Evolutionary conservation across 2,113 vertebrate genomes (phyloP).

Genomic region (Microcebus lehilahytsara): DNA sequence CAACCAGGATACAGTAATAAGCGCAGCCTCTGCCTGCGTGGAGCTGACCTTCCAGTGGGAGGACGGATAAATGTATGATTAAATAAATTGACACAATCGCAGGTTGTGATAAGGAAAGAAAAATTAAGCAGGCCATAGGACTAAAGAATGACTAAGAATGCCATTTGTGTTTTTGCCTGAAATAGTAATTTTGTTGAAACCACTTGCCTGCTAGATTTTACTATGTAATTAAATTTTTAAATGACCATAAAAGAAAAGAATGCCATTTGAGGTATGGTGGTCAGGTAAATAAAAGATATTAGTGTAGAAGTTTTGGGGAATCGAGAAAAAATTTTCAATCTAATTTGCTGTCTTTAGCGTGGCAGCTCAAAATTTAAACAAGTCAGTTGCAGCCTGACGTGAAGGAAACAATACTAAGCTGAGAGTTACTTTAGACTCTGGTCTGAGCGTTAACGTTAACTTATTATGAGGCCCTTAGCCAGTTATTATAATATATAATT

Average conservation of each 20-base stretch:
- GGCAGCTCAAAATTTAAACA: neutral
- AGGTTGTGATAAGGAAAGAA: neutral
- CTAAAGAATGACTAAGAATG: neutral
- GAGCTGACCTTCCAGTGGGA: neutral
- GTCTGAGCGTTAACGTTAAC: neutral
- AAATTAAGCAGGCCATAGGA: neutral
- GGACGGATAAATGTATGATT: neutral
- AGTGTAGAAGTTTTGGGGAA: neutral
- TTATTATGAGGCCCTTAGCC: neutral
- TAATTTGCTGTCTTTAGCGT: neutral
- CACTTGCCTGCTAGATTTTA: constrained; percentile 35
- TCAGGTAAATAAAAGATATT: neutral
- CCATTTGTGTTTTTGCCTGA: neutral
- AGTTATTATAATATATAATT: neutral
- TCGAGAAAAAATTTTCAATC: neutral
- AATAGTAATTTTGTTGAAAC: constrained; percentile 50
- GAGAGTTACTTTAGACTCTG: neutral
- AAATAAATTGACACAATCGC: neutral
- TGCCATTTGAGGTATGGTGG: neutral
- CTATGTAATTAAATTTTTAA: constrained; percentile 22
- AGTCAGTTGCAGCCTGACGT: neutral
- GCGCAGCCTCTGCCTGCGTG: neutral
- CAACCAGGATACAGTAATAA: neutral
- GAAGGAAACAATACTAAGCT: neutral
- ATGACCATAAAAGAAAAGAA: neutral